Base-by-base conservation (phyloP, 2,797 vertebrate species). In the Gymnopithys bicolor region DNA sequence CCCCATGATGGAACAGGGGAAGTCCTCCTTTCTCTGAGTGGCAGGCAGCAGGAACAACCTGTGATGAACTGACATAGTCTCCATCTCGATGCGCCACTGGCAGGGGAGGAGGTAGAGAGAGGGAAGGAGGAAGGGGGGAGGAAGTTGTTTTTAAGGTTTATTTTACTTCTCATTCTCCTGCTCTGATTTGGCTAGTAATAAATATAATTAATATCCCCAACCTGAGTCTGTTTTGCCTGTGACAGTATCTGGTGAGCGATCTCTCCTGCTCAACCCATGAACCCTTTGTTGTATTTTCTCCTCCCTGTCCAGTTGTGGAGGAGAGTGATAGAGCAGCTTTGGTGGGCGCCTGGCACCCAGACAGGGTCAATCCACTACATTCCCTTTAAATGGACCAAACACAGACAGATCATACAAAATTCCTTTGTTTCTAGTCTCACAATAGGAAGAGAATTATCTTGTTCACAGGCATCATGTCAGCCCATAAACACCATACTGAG, bases 1-100 rank as follows among this genome's bases (percentile, higher is more conserved):
- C 4, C 13, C 14, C 45, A 33, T 0, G 0, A 10, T 52, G 45
- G 19, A 58, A 17, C 5, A 76, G 43, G 6, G 27, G 11, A 45
- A 63, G 19, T n/a, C 51, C 28, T 39, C 8, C 19, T 30, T 28
- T 51, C 11, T 19, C 37, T 64, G 28, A 52, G 66, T 24, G 64
- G 17, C 7, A 19, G 11, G 17, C 7, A 19, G 11, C 12, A 64
- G 37, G 21, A 77, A 10, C 49, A n/a, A 8, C 0, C 0, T 41
- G 25, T 59, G n/a, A 46, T 71, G 39, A 59, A 35, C 33, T 41
- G 52, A 66, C 18, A 22, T 11, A 17, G 17, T 41, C 18, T 15
- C 33, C 3, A 7, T 19, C 10, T 32, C 45, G 25, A 18, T 64
- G 14, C 4, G 15, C 15, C 13, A 9, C 33, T 46, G 10, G 3